Base-by-base conservation (phyloP, 2,113 vertebrate species). In the Apteryx owenii region DNA sequence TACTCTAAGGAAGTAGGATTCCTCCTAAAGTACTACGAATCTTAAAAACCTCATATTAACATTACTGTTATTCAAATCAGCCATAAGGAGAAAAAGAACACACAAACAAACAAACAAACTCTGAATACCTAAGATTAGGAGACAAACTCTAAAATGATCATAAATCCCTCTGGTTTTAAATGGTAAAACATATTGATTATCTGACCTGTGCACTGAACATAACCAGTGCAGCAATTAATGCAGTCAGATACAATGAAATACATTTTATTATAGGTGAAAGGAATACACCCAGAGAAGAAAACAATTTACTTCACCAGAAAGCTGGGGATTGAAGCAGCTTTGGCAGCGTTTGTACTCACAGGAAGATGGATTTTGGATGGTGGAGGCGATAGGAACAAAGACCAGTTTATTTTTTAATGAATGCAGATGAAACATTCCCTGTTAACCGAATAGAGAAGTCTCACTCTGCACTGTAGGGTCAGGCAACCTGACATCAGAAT, bases 131-230 rank as follows among this genome's bases (percentile, higher is more conserved):
- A 31, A 93, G 64, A 58, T 60, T 51, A 77, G 71, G 78, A 95
- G 36, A n/a, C 26, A 48, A 93, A 8, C 29, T 92, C 69, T 25
- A 29, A 85, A 70, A 16, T 60, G 54, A 77, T 77, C 18, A 60
- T 72, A 88, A 86, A 94, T 79, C 51, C 72, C 54, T 36, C 80
- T 88, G 65, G 53, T 46, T 88, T 95, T 38, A 91, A 80, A 88
- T 29, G 46, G 84, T 40, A 19, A 91, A 91, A 77, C n/a, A 8
- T 25, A 95, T 94, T 31, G 92, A 95, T 96, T 95, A 88, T 23
- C 82, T 90, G 93, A 79, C 87, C 82, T 46, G 66, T 84, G 91
- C 72, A 56, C 48, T 48, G 46, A 20, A 40, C 56, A 26, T n/a
- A 91, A 68, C 69, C 65, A 70, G 87, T 18, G 54, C 79, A 84